Conservation (phyloP, 92 coral and sea anemone genomes). For the Paragorgia papillata region DNA sequence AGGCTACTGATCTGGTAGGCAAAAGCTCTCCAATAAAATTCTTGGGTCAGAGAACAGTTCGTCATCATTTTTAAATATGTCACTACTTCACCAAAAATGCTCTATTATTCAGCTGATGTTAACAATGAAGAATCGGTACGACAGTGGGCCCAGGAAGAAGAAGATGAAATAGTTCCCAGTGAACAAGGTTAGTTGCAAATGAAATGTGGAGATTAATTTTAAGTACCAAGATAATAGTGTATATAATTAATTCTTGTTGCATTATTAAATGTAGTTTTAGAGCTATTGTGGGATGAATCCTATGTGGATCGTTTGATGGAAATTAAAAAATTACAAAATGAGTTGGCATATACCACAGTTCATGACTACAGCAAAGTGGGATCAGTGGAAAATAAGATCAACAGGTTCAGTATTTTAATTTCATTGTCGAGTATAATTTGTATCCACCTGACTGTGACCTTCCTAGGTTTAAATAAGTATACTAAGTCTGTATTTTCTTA, state of each 20-base stretch:
- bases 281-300: constrained; percentile 46
- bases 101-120: constrained; percentile 27
- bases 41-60: no score
- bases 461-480: no score
- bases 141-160: constrained; percentile 40
- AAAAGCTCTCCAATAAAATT: no score
- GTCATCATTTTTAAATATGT: no score
- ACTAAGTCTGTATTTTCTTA: no score
- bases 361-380: constrained; percentile 27
- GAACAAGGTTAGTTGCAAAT: constrained; percentile 32
- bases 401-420: constrained; percentile 8
- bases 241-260: not conserved
- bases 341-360: constrained; percentile 22
- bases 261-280: constrained; percentile 12
- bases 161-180: constrained; percentile 39
- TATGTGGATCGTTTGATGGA: constrained; percentile 42
- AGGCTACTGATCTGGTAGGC: no score
- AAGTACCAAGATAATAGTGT: not conserved
- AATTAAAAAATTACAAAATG: constrained; percentile 24
- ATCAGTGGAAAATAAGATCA: constrained; percentile 29
- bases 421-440: not conserved
- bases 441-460: no score
- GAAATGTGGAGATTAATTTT: not conserved
- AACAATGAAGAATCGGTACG: constrained; percentile 13
- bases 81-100: not conserved